Conservation (phyloP, 2,113 vertebrate species). For the Myiagra hebetior region DNA sequence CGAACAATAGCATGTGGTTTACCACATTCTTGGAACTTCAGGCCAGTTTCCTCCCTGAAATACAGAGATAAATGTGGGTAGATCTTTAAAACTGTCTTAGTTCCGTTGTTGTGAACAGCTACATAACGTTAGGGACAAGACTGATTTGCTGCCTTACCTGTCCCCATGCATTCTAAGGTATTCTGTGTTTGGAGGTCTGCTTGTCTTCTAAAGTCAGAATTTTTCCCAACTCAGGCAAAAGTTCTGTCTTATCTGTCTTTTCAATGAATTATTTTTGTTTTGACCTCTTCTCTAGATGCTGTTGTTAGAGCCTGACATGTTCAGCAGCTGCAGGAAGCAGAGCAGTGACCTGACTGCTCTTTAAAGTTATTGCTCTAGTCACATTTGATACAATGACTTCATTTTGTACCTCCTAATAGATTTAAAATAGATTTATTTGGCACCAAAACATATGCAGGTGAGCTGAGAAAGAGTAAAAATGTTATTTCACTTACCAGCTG, state of each 20-base stretch:
- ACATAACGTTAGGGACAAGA: background rate
- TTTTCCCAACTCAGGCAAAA: background rate
- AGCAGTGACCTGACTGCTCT: background rate
- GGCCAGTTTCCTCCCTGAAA: background rate
- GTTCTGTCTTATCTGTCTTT: background rate
- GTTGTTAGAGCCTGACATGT: constrained; percentile 11
- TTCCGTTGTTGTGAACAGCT: background rate
- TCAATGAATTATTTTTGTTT: constrained; percentile 17
- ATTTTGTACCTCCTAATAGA: background rate
- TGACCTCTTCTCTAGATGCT: constrained; percentile 35
- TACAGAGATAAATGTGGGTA: background rate
- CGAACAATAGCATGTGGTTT: background rate
- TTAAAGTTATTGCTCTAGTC: background rate
- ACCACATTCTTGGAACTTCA: background rate
- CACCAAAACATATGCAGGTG: background rate
- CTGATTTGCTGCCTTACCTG: background rate
- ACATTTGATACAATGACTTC: background rate
- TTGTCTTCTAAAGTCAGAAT: background rate
- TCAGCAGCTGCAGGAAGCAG: constrained; percentile 25
- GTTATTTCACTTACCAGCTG: background rate
- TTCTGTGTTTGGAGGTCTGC: background rate
- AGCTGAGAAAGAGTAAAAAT: background rate
- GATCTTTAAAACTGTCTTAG: background rate
- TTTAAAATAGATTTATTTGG: background rate
- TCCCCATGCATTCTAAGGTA: background rate